Evolutionary conservation across 2,888 invertebrate genomes (phyloP).

Genomic region (Spicauda simplicius): DNA sequence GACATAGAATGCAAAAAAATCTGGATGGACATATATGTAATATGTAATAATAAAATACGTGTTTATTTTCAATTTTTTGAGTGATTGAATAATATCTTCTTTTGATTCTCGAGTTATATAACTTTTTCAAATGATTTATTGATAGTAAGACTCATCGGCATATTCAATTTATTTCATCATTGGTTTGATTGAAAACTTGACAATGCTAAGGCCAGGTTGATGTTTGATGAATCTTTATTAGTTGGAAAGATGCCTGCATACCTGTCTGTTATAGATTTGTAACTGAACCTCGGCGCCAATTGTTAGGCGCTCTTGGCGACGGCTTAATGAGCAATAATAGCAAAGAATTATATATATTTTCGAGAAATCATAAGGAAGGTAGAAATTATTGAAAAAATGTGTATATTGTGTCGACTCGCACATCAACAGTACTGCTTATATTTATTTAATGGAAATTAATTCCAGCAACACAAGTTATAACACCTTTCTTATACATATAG

Average conservation of each 20-base stretch:
- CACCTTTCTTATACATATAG: too few relatives aligned
- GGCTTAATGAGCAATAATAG: neutral
- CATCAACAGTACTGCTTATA: too few relatives aligned
- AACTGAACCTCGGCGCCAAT: constrained; percentile 7
- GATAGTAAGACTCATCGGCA: neutral
- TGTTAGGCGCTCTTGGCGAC: neutral
- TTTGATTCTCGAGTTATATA: neutral
- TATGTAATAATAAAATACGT: too few relatives aligned
- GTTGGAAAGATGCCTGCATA: constrained; percentile 25
- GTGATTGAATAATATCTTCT: too few relatives aligned
- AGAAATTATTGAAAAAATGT: too few relatives aligned
- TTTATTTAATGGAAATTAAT: too few relatives aligned
- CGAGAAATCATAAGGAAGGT: too few relatives aligned
- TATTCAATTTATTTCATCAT: neutral
- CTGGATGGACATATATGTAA: neutral
- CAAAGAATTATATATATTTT: neutral
- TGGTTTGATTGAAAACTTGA: neutral
- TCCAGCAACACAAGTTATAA: too few relatives aligned
- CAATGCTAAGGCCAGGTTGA: constrained; percentile 1
- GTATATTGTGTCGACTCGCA: too few relatives aligned
- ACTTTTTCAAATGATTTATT: neutral
- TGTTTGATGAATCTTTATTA: neutral
- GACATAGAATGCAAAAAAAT: neutral
- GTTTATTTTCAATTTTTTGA: too few relatives aligned
- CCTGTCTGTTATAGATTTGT: constrained; percentile 1